Evolutionary conservation across 2,888 invertebrate species (phyloP), one percentile per base, ranked within the genome.

Genomic region (Lochmaea capreae): DNA sequence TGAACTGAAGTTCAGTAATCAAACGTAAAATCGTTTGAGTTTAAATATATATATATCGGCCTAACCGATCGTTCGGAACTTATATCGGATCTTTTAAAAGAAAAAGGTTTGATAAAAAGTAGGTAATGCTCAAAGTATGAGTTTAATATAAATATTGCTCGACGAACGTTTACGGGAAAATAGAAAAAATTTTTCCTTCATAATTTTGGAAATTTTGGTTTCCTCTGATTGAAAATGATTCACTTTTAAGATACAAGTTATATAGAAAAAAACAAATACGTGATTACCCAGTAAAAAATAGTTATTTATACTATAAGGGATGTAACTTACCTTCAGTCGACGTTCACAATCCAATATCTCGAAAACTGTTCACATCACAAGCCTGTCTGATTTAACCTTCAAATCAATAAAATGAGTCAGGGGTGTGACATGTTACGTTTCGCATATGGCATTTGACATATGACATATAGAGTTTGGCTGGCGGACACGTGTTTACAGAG

Each of bases 1-100:
- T 63, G 62, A 63, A 43, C 43, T 63, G 16, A 63, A 63, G 62
- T 63, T 63, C 62, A 63, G 62, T 63, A 63, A 63, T 63, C 62
- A 43, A 63, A 63, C 62, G 18, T 18, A 43, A 63, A 63, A 43
- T 63, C 62, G 62, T 43, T 63, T 39, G 18, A 43, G 62, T 63
- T 18, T 63, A 43, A 62, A 62, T 42, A 43, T 11, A 33, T 33
- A 33, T 33, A 39, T 43, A 16, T 12, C 11, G 62, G 12, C 43
- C 18, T 43, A 18, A 63, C 18, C 12, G 43, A 63, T 63, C 62
- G 18, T 43, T 39, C 42, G 18, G 11, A 10, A 42, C 62, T 62
- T 62, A 62, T 33, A 11, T 22, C 16, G n/a, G n/a, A 39, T 11
- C 42, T 10, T 62, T 16, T 43, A 33, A 14, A 33, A n/a, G 61